phyloP scores from a whole-genome alignment of 2,797 vertebrate species.

The Epinephelus coioides region DNA sequence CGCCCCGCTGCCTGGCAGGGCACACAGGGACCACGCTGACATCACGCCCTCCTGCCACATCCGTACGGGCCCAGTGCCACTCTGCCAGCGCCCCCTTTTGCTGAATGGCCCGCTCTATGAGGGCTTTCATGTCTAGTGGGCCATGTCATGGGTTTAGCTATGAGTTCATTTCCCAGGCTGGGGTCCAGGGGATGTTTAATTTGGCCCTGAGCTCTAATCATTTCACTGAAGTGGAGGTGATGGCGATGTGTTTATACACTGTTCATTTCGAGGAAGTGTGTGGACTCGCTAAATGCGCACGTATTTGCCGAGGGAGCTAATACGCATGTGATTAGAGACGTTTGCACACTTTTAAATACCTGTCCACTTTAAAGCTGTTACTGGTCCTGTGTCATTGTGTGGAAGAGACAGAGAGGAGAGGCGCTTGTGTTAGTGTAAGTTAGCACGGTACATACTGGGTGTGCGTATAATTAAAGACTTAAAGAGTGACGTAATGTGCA shows the following conservation, averaged over 20 bases:
- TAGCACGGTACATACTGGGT: constrained; percentile 1
- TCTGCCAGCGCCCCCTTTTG: constrained; percentile 31
- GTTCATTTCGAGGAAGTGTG: constrained; percentile 62
- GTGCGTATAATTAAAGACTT: constrained; percentile 54
- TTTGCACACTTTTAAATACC: constrained; percentile 39
- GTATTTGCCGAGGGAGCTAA: constrained; percentile 38
- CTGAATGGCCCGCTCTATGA: constrained; percentile 61
- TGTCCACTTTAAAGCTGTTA: constrained; percentile 29
- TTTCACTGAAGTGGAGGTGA: constrained; percentile 73
- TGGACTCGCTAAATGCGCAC: constrained; percentile 5
- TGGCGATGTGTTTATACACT: constrained; percentile 69
- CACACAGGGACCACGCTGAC: constrained; percentile 40
- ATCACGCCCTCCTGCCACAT: constrained; percentile 65
- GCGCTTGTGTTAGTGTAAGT: constrained; percentile 23
- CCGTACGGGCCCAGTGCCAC: constrained; percentile 58
- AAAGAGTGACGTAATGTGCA: constrained; percentile 44
- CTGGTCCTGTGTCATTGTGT: constrained; percentile 22
- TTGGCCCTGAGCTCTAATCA: constrained; percentile 63
- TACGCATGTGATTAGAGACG: constrained; percentile 37
- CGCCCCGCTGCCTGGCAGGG: constrained; percentile 22
- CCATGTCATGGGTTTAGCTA: constrained; percentile 76
- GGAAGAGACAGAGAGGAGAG: constrained; percentile 6
- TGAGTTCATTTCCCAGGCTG: constrained; percentile 79
- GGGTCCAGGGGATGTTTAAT: constrained; percentile 78
- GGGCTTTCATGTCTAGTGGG: constrained; percentile 74